Conservation (phyloP, 2,888 invertebrate genomes). For the Sympetrum striolatum region DNA sequence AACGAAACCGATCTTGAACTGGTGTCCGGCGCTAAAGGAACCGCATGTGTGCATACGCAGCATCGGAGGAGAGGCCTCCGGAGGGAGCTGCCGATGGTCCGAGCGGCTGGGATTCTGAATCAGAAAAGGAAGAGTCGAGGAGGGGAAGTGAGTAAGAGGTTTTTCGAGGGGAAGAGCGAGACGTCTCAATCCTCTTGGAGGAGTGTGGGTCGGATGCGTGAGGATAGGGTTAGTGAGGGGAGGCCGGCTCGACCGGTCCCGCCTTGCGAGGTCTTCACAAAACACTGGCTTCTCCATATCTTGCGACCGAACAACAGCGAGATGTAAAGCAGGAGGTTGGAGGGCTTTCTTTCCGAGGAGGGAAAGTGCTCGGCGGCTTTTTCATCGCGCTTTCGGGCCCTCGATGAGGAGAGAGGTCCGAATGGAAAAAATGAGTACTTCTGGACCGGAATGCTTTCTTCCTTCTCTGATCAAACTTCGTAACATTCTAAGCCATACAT, state of each 20-base stretch:
- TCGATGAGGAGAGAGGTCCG: too few species aligned
- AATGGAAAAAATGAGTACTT: too few species aligned
- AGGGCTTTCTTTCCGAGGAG: not conserved
- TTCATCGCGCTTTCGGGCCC: too few species aligned
- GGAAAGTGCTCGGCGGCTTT: too few species aligned
- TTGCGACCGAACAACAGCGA: not conserved
- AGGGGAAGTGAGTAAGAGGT: not conserved
- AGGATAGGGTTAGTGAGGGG: not conserved
- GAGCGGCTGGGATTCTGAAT: not conserved
- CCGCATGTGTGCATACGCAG: not conserved
- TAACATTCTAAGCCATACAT: too few species aligned
- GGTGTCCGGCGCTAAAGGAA: not conserved
- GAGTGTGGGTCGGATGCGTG: not conserved
- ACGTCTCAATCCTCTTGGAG: slow-evolving; percentile 14
- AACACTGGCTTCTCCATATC: not conserved
- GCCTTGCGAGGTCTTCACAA: slow-evolving; percentile 1
- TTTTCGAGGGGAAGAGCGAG: not conserved
- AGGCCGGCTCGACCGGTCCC: slow-evolving; percentile 14
- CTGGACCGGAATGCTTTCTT: too few species aligned
- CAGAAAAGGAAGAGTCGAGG: not conserved
- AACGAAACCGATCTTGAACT: not conserved
- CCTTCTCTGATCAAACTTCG: too few species aligned
- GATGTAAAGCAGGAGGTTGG: not conserved
- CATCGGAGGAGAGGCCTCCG: not conserved
- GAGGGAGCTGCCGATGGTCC: not conserved